A percentile compares a stretch with the other conserved stretches of the same genome.
phyloP scores from a whole-genome alignment of 2,113 vertebrate genomes.

The Spea multiplicata region DNA sequence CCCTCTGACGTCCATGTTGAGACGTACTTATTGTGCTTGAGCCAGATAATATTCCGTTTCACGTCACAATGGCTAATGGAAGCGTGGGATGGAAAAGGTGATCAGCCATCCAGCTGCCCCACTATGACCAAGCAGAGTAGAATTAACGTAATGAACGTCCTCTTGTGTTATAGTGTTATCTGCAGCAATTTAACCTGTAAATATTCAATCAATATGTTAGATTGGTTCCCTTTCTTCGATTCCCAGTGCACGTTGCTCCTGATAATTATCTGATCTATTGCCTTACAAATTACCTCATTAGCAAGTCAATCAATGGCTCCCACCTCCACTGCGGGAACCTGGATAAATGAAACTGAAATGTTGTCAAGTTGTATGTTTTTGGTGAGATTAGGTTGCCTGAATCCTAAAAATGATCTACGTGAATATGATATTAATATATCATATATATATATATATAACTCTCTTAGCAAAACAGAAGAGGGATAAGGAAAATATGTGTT shows the following conservation, averaged over 20 bases:
- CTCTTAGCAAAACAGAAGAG: too few species aligned
- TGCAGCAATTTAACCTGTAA: constrained; percentile 25
- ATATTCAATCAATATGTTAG: constrained; percentile 25
- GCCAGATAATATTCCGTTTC: constrained; percentile 19
- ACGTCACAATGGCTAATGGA: constrained; percentile 10
- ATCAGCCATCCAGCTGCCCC: constrained; percentile 13
- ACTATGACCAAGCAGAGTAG: constrained; percentile 4
- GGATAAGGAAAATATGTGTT: too few species aligned
- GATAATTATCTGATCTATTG: constrained; percentile 25
- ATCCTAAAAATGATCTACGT: too few species aligned
- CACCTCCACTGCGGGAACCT: neutral
- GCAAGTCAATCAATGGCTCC: neutral
- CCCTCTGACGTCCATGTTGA: neutral
- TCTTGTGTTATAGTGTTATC: constrained; percentile 7
- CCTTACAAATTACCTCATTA: constrained; percentile 13
- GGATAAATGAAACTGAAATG: neutral
- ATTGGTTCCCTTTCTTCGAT: constrained; percentile 19
- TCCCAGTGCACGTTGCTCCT: neutral
- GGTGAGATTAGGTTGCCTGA: too few species aligned
- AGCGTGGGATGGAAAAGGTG: neutral
- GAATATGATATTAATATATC: too few species aligned
- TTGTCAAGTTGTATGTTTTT: neutral
- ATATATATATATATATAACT: too few species aligned
- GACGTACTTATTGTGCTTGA: neutral
- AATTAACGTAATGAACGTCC: neutral